Base-by-base conservation (phyloP, 2,113 vertebrate genomes). In the Gavia stellata region DNA sequence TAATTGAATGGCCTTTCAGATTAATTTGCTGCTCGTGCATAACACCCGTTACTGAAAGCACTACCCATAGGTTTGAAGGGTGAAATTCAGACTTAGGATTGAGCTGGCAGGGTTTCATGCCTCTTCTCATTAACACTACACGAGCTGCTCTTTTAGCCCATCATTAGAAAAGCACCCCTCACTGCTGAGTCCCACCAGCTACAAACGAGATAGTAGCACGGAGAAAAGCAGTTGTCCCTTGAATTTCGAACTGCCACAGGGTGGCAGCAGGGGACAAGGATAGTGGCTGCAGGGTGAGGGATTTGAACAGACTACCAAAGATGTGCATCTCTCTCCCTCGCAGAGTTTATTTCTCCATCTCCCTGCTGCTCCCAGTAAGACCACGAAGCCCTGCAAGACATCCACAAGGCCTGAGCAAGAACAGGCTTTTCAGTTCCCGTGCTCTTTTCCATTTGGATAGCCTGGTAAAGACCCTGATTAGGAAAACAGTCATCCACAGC, bases 231-330 rank as follows among this genome's bases (percentile, higher is more conserved):
- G 9, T 8, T 40, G 36, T 87, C 9, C 34, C 36, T 68, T 8
- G 49, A 33, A 16, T 19, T 45, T 12, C 8, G 4, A 63, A 6
- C 17, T 73, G 92, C 86, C 96, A 10, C 86, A 8, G 17, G 87
- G n/a, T 85, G 97, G 91, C 97, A 94, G 97, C 81, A 95, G 81
- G 83, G 58, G 62, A 95, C 45, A 85, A n/a, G 33, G 45, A 77
- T 3, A 38, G 70, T 4, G 71, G 4, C 58, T 16, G 59, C 59
- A 4, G 23, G 14, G 3, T 10, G 31, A 16, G 16, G 19, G 29
- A 3, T 47, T 14, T 40, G 55, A n/a, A 4, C 45, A 4, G 9
- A 17, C 40, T 1, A 21, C 31, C 25, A 0, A 13, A 49, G 21
- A 36, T 7, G 26, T 4, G 1, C 1, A 0, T n/a, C 53, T 53